A percentile compares a stretch with the other conserved stretches of the same genome.
phyloP scores from a whole-genome alignment of 2,797 vertebrate species.

The Crocodylus rhombifer region DNA sequence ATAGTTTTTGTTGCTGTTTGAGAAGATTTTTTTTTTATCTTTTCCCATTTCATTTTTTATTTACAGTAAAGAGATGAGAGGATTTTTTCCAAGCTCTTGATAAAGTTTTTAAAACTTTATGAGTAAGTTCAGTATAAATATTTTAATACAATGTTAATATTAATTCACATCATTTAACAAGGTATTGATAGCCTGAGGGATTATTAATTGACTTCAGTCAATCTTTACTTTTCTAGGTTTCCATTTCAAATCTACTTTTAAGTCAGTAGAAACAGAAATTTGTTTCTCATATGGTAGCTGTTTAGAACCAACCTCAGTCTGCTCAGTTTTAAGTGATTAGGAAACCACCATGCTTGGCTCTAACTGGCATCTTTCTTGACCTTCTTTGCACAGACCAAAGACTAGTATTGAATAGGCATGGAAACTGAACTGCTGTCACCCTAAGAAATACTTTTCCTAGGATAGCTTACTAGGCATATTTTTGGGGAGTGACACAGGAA shows the following conservation, averaged over 20 bases:
- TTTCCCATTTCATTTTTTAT: conserved; percentile 16
- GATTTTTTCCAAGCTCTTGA: neutral
- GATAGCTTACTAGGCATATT: neutral
- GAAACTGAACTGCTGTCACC: neutral
- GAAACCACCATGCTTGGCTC: neutral
- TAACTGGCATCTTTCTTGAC: neutral
- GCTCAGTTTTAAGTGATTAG: neutral
- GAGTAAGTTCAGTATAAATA: conserved; percentile 15
- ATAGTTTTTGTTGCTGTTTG: neutral
- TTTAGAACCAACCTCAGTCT: neutral
- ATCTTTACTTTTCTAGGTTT: neutral
- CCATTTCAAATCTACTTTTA: neutral
- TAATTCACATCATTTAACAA: neutral
- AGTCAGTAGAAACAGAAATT: neutral
- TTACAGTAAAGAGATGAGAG: neutral
- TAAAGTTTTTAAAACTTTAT: neutral
- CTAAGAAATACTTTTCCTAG: neutral
- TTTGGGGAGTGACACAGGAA: neutral
- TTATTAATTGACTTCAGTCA: neutral
- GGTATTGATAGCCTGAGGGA: neutral
- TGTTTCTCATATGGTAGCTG: neutral
- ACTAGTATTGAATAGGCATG: neutral
- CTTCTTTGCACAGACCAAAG: neutral
- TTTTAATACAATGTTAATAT: neutral
- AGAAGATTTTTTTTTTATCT: conserved; percentile 30